Percentiles rank a stretch among this genome's conserved stretches.
These are phyloP conservation scores for Drosophila nigromelanica DNA, from an alignment of 1,140 invertebrate genomes.

Conservation along the genomic window DNA sequence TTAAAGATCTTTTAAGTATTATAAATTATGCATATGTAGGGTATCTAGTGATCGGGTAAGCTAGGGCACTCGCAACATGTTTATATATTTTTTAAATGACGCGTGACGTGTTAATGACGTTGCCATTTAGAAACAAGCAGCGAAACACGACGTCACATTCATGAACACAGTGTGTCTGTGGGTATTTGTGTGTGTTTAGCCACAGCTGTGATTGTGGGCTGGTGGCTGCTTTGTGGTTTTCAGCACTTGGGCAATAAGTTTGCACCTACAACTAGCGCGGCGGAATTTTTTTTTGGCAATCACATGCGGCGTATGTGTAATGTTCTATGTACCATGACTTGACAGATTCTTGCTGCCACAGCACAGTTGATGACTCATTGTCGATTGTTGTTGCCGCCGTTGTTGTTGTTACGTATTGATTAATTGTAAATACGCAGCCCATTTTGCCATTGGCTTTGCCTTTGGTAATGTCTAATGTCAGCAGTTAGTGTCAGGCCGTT, in stretches of 20 bases:
- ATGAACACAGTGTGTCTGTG: slow-evolving; percentile 14
- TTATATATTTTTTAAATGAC: slow-evolving; percentile 16
- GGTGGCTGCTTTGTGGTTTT: slow-evolving; percentile 35
- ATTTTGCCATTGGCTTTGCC: slow-evolving; percentile 29
- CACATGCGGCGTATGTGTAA: slow-evolving; percentile 46
- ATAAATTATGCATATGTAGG: too few species aligned
- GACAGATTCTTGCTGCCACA: slow-evolving; percentile 29
- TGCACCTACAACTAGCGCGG: slow-evolving; percentile 13
- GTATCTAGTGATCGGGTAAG: not conserved
- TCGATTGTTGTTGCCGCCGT: not conserved
- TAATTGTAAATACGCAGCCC: slow-evolving; percentile 39
- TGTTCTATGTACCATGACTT: slow-evolving; percentile 25
- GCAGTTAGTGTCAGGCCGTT: slow-evolving; percentile 42
- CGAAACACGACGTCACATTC: slow-evolving; percentile 10
- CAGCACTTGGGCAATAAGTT: slow-evolving; percentile 25
- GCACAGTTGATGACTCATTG: slow-evolving; percentile 35
- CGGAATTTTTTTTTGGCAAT: slow-evolving; percentile 35
- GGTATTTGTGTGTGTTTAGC: slow-evolving; percentile 22
- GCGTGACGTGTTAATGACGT: slow-evolving; percentile 46
- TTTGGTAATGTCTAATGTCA: slow-evolving; percentile 12
- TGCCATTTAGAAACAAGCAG: slow-evolving; percentile 27
- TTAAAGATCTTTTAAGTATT: too few species aligned
- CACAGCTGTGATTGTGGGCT: slow-evolving; percentile 18
- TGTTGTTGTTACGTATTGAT: slow-evolving; percentile 51
- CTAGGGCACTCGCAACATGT: not conserved